Base-by-base conservation (phyloP, 1,140 invertebrate genomes). In the Sycobia sp. region DNA sequence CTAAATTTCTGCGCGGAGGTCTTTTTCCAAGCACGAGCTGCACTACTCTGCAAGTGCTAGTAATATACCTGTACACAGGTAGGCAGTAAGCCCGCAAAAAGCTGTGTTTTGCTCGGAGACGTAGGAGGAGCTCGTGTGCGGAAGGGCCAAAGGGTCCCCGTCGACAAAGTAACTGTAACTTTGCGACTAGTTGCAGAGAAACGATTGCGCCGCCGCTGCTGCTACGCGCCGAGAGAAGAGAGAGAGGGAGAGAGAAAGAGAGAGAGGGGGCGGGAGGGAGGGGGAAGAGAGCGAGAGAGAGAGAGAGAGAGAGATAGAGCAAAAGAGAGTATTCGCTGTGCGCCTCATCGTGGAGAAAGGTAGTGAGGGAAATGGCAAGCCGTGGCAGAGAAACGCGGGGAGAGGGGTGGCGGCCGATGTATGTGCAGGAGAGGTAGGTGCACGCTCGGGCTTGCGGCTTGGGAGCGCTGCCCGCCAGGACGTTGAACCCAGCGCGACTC, bases 401-500 rank as follows among this genome's bases (percentile, higher is more conserved):
- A 41, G 4, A 23, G 51, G 23, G 53, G 49, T 46, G 47, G 14
- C 20, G 34, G 50, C 54, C 41, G 39, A 32, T 44, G 46, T 51
- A 18, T 47, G 46, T 27, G n/a, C 36, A 22, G 38, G 55, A 65
- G 64, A 57, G 54, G 62, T 67, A 55, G 75, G 77, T 74, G 78
- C 77, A 79, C 11, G 55, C 47, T 49, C 39, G 47, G 11, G 11
- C 44, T 36, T 20, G 53, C 46, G 44, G 32, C 54, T 58, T 18
- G 78, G 76, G 79, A 78, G 79, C 78, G 79, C 78, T 81, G 79
- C 74, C 77, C 79, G 77, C 53, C 74, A 80, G 79, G 76, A 78
- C 79, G 69, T 80, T 81, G 79, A 80, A 81, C 79, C 66, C 77
- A 78, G 78, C 78, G 78, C 78, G 76, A 78, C 75, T 63, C 61